Evolutionary conservation across 1,140 invertebrate species (phyloP).

Genomic region (Holotrichia oblita): DNA sequence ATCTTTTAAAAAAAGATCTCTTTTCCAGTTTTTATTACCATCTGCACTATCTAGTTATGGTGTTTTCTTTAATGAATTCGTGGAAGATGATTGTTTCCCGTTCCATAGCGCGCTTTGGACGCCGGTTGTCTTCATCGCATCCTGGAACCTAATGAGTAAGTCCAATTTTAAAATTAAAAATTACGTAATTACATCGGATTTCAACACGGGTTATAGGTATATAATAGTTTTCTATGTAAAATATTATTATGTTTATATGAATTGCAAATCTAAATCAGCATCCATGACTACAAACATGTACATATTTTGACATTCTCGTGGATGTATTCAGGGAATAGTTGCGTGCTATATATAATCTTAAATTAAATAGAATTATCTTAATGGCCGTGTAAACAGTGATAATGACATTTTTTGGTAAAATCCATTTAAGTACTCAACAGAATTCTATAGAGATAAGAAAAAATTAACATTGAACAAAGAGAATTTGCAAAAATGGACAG

Average conservation of each 20-base stretch:
- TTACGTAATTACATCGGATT: not conserved
- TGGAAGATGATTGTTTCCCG: slow-evolving; percentile 16
- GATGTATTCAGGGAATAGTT: too few species aligned
- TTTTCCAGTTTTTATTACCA: slow-evolving; percentile 35
- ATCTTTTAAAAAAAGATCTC: slow-evolving; percentile 14
- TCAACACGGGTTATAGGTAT: too few species aligned
- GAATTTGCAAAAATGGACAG: not conserved
- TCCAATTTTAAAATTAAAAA: not conserved
- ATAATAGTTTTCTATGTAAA: too few species aligned
- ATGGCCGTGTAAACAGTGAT: slow-evolving; percentile 18
- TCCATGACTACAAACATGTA: not conserved
- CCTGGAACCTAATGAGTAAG: slow-evolving; percentile 38
- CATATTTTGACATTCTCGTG: slow-evolving; percentile 7
- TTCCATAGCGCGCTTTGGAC: slow-evolving; percentile 38
- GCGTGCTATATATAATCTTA: not conserved
- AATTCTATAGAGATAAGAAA: not conserved
- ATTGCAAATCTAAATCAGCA: too few species aligned
- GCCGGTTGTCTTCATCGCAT: slow-evolving; percentile 35
- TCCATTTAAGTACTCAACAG: not conserved
- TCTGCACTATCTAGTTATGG: slow-evolving; percentile 34
- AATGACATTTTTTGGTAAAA: slow-evolving; percentile 1
- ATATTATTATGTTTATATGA: too few species aligned
- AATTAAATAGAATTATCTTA: slow-evolving; percentile 28
- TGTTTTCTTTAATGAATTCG: slow-evolving; percentile 37
- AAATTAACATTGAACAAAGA: not conserved